phyloP scores from a whole-genome alignment of 2,888 invertebrate genomes.

The Epistrophe grossulariae region DNA sequence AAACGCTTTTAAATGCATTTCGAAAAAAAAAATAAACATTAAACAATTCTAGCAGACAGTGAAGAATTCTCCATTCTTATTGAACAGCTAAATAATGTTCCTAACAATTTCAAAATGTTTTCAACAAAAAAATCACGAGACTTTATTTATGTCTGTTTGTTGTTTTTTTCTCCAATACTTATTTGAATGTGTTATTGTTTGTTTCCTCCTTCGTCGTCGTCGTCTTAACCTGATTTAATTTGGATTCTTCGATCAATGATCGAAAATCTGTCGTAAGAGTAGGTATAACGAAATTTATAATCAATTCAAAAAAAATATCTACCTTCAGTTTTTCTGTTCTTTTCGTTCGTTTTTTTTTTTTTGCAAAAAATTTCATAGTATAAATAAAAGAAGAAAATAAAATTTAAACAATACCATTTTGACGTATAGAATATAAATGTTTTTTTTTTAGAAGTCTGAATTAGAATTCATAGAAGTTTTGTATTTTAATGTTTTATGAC shows the following conservation, averaged over 20 bases:
- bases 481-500: constrained; percentile 13
- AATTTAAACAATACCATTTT: neutral
- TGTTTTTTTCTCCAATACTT: neutral
- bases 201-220: neutral
- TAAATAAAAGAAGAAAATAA: neutral
- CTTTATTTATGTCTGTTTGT: neutral
- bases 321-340: neutral
- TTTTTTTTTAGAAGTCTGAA: neutral
- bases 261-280: neutral
- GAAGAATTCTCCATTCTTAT: neutral
- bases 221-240: neutral
- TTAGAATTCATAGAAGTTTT: constrained; percentile 17
- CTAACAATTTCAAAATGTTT: neutral
- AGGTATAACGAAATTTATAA: neutral
- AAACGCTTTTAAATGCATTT: neutral
- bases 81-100: neutral
- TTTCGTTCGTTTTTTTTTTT: neutral
- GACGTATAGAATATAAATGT: neutral
- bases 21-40: neutral
- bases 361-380: neutral
- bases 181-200: neutral
- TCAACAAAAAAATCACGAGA: neutral
- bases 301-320: neutral
- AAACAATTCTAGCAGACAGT: too few species aligned
- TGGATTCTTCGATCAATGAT: constrained; percentile 7